A percentile compares a stretch with the other conserved stretches of the same genome.
phyloP scores from a whole-genome alignment of 2,113 vertebrate genomes.

The Cricetomys ansorgei region DNA sequence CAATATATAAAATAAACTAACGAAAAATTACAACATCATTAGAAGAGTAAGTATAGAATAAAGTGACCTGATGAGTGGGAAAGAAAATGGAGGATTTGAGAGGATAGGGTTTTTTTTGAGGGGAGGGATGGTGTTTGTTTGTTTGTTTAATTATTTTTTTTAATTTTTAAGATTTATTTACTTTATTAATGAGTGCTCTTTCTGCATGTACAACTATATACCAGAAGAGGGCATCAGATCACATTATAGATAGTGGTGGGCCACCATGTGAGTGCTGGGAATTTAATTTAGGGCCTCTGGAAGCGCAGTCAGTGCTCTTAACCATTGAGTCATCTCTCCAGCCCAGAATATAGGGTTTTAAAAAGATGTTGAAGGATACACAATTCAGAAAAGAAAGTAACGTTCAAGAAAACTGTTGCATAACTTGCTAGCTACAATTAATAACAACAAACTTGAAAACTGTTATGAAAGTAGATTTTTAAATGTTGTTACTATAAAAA shows the following conservation, averaged over 20 bases:
- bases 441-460: neutral
- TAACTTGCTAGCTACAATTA: neutral
- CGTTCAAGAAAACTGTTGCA: neutral
- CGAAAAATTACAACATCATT: neutral
- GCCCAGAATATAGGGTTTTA: accelerated
- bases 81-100: neutral
- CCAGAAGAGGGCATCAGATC: too few species aligned
- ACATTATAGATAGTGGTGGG: too few species aligned
- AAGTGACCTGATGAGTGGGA: neutral
- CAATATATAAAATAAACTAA: neutral
- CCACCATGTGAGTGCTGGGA: too few species aligned
- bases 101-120: too few species aligned
- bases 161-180: too few species aligned
- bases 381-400: neutral
- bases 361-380: neutral
- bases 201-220: too few species aligned
- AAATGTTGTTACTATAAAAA: neutral
- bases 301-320: too few species aligned
- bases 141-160: too few species aligned
- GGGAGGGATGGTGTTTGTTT: too few species aligned
- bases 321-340: too few species aligned
- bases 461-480: neutral
- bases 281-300: too few species aligned
- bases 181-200: too few species aligned
- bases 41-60: neutral